Percentiles rank a stretch among this genome's conserved stretches.
These are phyloP conservation scores for Neopelma chrysocephalum DNA, from an alignment of 2,797 vertebrate species.

Conservation along the genomic window DNA sequence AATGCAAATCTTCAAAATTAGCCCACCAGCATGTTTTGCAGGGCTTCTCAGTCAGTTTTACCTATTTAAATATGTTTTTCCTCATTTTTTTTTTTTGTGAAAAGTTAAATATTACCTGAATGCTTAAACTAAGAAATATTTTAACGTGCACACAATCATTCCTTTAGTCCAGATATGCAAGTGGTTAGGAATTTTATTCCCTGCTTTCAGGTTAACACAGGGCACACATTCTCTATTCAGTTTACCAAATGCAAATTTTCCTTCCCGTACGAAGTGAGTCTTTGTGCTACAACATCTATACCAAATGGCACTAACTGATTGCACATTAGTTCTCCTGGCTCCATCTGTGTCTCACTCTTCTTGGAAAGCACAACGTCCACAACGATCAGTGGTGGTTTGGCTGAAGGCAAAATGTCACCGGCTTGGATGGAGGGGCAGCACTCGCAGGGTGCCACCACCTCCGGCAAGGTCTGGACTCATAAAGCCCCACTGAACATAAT, in stretches of 20 bases:
- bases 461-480: neutral
- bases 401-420: neutral
- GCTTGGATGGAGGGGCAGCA: neutral
- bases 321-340: neutral
- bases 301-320: neutral
- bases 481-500: neutral
- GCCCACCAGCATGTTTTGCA: neutral
- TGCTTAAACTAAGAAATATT: neutral
- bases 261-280: neutral
- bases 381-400: neutral
- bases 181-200: neutral
- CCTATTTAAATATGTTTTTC: neutral
- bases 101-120: neutral
- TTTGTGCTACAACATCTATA: neutral
- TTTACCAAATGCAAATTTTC: neutral
- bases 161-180: neutral
- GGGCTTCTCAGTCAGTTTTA: neutral
- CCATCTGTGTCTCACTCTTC: neutral
- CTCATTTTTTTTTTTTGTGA: neutral
- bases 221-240: neutral
- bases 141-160: neutral
- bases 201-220: neutral
- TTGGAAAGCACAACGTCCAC: neutral
- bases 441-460: accelerated
- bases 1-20: neutral